Percentiles rank a stretch among this genome's conserved stretches.
Conservation (phyloP, 2,888 invertebrate genomes). For the Druceiella hillmani region DNA sequence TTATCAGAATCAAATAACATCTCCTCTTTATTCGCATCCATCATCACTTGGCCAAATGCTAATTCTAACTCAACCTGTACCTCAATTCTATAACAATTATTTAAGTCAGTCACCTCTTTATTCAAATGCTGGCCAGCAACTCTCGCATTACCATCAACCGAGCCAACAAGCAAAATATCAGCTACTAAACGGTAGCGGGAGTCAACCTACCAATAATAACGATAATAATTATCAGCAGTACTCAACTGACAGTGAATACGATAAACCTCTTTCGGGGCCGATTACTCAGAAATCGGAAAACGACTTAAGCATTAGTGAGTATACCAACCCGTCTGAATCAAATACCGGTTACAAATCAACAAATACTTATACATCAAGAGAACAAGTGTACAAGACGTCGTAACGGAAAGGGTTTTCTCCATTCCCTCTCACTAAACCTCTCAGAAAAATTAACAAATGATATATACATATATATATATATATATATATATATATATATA, state of each 20-base stretch:
- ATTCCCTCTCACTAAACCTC: no score
- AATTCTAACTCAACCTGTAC: conserved; percentile 39
- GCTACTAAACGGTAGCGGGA: conserved; percentile 28
- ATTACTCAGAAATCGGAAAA: conserved; percentile 38
- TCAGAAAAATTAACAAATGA: no score
- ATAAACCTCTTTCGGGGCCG: conserved; percentile 32
- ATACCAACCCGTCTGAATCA: conserved; percentile 33
- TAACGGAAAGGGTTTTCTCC: no score
- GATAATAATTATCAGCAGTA: conserved; percentile 13
- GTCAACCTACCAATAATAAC: conserved; percentile 17
- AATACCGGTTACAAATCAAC: conserved; percentile 37
- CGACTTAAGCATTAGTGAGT: conserved; percentile 35
- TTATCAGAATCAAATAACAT: no score
- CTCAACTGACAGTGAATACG: conserved; percentile 31
- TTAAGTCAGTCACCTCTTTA: conserved; percentile 27
- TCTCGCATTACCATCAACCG: conserved; percentile 40
- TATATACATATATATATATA: neutral
- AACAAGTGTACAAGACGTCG: no score
- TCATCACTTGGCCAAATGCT: no score
- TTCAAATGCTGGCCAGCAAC: conserved; percentile 35
- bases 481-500: conserved; percentile 1
- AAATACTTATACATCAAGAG: no score
- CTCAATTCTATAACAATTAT: conserved; percentile 36
- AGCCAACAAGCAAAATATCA: conserved; percentile 38
- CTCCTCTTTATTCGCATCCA: no score